Evolutionary conservation across 2,888 invertebrate genomes (phyloP), one percentile per base, ranked within the genome.

Genomic region (Epiblema foenella): DNA sequence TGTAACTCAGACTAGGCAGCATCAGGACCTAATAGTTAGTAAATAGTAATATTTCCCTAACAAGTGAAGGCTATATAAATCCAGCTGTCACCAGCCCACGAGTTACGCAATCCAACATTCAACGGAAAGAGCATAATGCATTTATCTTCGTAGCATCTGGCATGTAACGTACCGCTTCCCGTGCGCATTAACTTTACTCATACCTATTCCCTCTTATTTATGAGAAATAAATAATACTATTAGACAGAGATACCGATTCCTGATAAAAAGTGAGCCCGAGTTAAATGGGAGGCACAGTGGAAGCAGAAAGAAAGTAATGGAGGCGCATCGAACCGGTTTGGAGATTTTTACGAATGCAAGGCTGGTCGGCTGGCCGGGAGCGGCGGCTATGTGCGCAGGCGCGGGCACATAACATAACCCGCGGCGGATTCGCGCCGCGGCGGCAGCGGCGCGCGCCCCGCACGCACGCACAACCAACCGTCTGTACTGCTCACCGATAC

Each of bases 181-280:
- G 89, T 87, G 83, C 84, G 88, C 90, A 89, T 93, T 91, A 89
- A 88, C 89, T 89, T 91, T 87, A 91, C 89, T 89, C 90, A 90
- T 90, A 71, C 71, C 71, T 67, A 90, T 90, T 89, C 89, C 87
- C 85, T 87, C 85, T 92, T 93, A 92, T 93, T 93, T 92, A 93
- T 92, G 92, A 92, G 91, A 91, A 91, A 93, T 93, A 93, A 93
- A 93, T 93, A 93, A 93, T 93, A 93, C 91, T 93, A 93, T 91
- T 93, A 93, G 92, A 91, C 88, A 84, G 91, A 93, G 93, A 93
- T 93, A 92, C 92, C 91, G 91, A 93, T 92, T 92, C 88, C 90
- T 89, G 93, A 93, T 93, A 93, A 93, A 93, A 93, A 93, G 91
- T 91, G 91, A 91, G 90, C 89, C 89, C 91, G 88, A 90, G 92